A percentile compares a stretch with the other conserved stretches of the same genome.
Conservation (phyloP, 2,888 invertebrate species). For the Calliphora vomitoria region DNA sequence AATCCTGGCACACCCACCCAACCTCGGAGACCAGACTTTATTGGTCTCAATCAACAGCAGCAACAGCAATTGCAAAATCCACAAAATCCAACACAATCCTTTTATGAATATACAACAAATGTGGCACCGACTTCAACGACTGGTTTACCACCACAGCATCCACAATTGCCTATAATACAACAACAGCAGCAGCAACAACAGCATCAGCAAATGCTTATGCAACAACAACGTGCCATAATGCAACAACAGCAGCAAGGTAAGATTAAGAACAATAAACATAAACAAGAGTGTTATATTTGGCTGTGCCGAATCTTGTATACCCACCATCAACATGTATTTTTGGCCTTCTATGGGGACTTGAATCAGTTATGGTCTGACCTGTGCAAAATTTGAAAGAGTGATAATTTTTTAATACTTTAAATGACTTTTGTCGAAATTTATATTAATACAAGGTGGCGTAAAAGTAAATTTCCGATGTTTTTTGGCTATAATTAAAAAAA, state of each 20-base stretch:
- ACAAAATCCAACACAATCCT: conserved; percentile 82
- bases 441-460: too few species aligned
- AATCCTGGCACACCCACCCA: conserved; percentile 97
- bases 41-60: conserved; percentile 87
- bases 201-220: conserved; percentile 79
- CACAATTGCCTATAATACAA: conserved; percentile 84
- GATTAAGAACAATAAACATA: conserved; percentile 39
- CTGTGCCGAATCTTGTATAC: too few species aligned
- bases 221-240: conserved; percentile 80
- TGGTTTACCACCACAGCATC: conserved; percentile 83
- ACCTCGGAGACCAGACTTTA: conserved; percentile 94
- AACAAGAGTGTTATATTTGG: not conserved
- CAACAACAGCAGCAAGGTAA: conserved; percentile 81
- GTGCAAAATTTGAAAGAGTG: too few species aligned
- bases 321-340: too few species aligned
- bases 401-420: too few species aligned
- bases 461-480: too few species aligned
- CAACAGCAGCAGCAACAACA: conserved; percentile 83
- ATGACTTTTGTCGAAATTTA: too few species aligned
- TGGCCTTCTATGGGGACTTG: too few species aligned
- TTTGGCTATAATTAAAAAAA: too few species aligned
- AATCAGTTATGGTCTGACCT: too few species aligned
- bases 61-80: conserved; percentile 81
- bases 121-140: conserved; percentile 70
- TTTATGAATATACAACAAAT: conserved; percentile 83